These are phyloP conservation scores for Eumacrocentrus americanus DNA, from an alignment of 2,888 invertebrate species.

Conservation along the genomic window DNA sequence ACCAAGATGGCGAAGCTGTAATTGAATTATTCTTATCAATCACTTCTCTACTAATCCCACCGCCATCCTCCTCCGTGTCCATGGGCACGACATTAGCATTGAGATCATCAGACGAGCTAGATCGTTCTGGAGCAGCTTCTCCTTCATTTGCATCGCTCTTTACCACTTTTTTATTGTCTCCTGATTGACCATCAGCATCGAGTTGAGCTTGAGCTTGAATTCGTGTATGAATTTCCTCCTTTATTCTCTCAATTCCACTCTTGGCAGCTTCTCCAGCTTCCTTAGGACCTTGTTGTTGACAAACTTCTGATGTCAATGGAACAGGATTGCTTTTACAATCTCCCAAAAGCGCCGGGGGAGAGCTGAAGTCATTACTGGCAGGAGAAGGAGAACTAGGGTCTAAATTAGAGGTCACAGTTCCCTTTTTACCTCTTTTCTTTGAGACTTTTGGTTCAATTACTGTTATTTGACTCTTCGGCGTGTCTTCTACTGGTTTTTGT, in stretches of 20 bases:
- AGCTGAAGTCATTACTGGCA: not conserved
- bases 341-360: not conserved
- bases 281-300: too few relatives aligned
- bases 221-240: slow-evolving; percentile 57
- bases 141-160: slow-evolving; percentile 49
- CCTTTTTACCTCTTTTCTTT: slow-evolving; percentile 11
- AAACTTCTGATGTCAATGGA: too few relatives aligned
- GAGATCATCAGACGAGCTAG: slow-evolving; percentile 50
- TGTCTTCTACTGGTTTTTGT: not conserved
- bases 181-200: slow-evolving; percentile 3
- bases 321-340: not conserved
- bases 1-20: slow-evolving; percentile 33
- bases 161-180: slow-evolving; percentile 34
- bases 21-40: slow-evolving; percentile 31
- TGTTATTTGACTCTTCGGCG: not conserved
- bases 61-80: slow-evolving; percentile 44
- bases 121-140: slow-evolving; percentile 43
- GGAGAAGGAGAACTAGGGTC: not conserved
- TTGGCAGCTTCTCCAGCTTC: not conserved
- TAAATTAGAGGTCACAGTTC: not conserved
- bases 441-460: not conserved
- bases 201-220: slow-evolving; percentile 13
- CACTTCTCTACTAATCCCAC: slow-evolving; percentile 35
- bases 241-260: not conserved
- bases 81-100: slow-evolving; percentile 45